Evolutionary conservation across 2,113 vertebrate species (phyloP).

Genomic region (Prionailurus viverrinus): DNA sequence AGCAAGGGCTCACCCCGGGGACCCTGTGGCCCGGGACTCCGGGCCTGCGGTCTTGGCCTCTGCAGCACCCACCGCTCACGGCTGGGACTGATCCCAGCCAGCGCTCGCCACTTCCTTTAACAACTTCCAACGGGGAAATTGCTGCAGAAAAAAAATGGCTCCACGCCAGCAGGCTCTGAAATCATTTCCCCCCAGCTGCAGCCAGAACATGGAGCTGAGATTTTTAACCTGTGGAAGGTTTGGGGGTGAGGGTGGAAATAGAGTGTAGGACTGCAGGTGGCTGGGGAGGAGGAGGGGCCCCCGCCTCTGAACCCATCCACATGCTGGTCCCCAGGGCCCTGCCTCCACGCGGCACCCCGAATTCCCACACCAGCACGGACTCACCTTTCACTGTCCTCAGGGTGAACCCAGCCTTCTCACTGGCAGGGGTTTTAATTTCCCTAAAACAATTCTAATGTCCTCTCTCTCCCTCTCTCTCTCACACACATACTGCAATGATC

Average conservation of each 20-base stretch:
- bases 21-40: background rate
- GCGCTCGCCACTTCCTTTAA: constrained; percentile 47
- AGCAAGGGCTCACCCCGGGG: accelerated
- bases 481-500: background rate
- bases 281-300: background rate
- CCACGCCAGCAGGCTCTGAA: constrained; percentile 68
- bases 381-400: background rate
- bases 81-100: background rate
- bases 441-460: background rate
- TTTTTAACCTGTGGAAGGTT: constrained; percentile 15
- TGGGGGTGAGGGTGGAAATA: background rate
- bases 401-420: background rate
- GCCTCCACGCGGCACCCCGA: accelerated
- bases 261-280: background rate
- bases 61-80: background rate
- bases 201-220: constrained; percentile 50
- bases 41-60: background rate
- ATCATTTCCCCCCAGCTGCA: constrained; percentile 71
- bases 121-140: constrained; percentile 70
- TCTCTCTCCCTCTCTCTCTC: too few species aligned
- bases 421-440: background rate
- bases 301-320: background rate
- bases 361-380: background rate
- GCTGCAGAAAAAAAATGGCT: constrained; percentile 9
- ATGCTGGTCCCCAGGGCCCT: accelerated